These are phyloP conservation scores for Galaxias olidus DNA, from an alignment of 2,797 vertebrate genomes.

Conservation along the genomic window DNA sequence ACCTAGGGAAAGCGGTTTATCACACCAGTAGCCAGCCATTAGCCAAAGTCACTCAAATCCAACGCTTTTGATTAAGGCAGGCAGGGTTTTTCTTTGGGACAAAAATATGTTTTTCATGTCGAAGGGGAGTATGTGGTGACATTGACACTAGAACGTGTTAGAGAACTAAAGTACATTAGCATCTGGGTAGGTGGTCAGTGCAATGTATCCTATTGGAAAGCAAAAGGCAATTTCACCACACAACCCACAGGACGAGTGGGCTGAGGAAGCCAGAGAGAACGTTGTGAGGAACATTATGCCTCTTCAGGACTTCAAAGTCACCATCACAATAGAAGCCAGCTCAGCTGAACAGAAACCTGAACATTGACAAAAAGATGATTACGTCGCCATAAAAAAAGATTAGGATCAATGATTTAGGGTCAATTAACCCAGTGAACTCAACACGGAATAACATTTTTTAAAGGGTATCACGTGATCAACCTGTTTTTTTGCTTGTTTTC, in stretches of 20 bases:
- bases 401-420: too few species aligned
- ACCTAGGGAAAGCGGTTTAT: too few species aligned
- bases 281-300: conserved; percentile 5
- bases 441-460: too few species aligned
- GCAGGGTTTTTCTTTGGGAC: too few species aligned
- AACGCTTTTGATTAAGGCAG: too few species aligned
- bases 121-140: not conserved
- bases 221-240: conserved; percentile 25
- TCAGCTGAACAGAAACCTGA: conserved; percentile 13
- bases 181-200: conserved; percentile 33
- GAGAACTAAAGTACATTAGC: conserved; percentile 6
- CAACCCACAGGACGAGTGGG: conserved; percentile 15
- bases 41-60: too few species aligned
- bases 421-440: too few species aligned
- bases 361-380: conserved; percentile 29
- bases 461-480: too few species aligned
- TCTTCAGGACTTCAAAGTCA: conserved; percentile 13
- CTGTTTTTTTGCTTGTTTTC: too few species aligned
- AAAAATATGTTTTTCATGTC: too few species aligned
- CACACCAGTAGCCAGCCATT: too few species aligned
- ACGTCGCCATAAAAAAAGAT: too few species aligned
- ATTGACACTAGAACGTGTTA: conserved; percentile 8
- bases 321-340: conserved; percentile 25
- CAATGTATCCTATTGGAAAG: conserved; percentile 18
- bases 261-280: conserved; percentile 31